Percentiles rank a stretch among this genome's conserved stretches.
Evolutionary conservation across 2,888 invertebrate species (phyloP).

Genomic region (Perizoma affinitatum): DNA sequence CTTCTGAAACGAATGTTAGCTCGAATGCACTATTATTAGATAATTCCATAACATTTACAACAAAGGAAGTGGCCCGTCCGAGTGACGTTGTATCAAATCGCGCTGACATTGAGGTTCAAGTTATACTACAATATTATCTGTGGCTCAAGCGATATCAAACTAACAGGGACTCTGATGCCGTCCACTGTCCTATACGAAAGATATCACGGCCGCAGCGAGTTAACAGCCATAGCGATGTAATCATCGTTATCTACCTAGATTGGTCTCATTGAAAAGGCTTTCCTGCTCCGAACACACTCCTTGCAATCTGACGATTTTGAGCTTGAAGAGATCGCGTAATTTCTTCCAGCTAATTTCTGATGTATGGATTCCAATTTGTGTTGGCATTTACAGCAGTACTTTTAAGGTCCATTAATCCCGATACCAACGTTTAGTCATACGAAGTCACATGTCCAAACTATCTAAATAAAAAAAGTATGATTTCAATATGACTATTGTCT

Average conservation of each 20-base stretch:
- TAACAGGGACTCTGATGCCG: conserved; percentile 48
- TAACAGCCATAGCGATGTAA: background rate
- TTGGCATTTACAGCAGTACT: too few species aligned
- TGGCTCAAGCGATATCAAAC: conserved; percentile 68
- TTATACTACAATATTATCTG: conserved; percentile 13
- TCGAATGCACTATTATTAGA: conserved; percentile 59
- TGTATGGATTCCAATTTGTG: too few species aligned
- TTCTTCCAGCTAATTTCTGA: too few species aligned
- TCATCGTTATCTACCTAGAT: background rate
- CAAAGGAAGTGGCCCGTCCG: conserved; percentile 76
- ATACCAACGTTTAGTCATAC: too few species aligned
- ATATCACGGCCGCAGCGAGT: background rate
- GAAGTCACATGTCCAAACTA: too few species aligned
- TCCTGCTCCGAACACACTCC: too few species aligned
- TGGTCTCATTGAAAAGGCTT: background rate
- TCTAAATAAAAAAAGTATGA: too few species aligned
- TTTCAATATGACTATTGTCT: too few species aligned
- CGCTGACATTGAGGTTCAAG: conserved; percentile 73
- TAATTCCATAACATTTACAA: conserved; percentile 70
- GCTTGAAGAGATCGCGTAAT: too few species aligned
- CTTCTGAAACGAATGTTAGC: conserved; percentile 27
- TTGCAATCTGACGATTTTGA: too few species aligned
- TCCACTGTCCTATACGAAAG: conserved; percentile 7
- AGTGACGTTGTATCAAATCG: conserved; percentile 79
- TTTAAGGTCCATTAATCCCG: too few species aligned